Evolutionary conservation across 2,797 vertebrate species (phyloP), one percentile per base, ranked within the genome.

Genomic region (Muraenolepis orangiensis): DNA sequence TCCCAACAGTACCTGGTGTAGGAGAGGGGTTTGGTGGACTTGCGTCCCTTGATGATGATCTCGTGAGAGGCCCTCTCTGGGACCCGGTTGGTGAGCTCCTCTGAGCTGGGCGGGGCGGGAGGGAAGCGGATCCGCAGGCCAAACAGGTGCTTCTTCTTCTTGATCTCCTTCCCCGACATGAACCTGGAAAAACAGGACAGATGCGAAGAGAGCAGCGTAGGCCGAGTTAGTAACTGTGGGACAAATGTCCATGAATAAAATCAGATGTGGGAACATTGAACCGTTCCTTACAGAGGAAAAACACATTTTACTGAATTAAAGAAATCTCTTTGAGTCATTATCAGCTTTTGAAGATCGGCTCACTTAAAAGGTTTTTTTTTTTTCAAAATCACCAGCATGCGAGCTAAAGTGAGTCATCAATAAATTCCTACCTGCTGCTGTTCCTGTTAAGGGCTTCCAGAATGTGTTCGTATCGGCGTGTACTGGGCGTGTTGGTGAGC

Each of bases 81-180:
- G 86, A 95, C 91, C 87, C 93, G 93, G 82, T 95, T 94, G 74
- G 93, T 86, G 74, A 94, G 95, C 70, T 95, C 93, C 71, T 96
- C 93, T 30, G 94, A 93, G 89, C 94, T 96, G 69, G 95, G 95
- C 77, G 97, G 96, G 79, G 95, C 93, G 29, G 98, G 98, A 81
- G 98, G 98, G 87, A 98, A 96, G 84, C 97, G 95, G 91, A 99
- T 95, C 92, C 97, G 95, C 78, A 99, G 91, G 23, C 96, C 96
- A 92, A 97, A 99, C 88, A 98, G 95, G 91, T 99, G 97, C 82
- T 99, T 99, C 93, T 99, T 99, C 84, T 99, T 99, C 93, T 99
- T 99, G 70, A 99, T 98, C 92, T 99, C 98, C 81, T 99, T 99
- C 76, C 97, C 98, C 74, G 97, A 99, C 96, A 98, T 99, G 91